phyloP scores from a whole-genome alignment of 2,113 vertebrate genomes.

The Paracanthobrama guichenoti region DNA sequence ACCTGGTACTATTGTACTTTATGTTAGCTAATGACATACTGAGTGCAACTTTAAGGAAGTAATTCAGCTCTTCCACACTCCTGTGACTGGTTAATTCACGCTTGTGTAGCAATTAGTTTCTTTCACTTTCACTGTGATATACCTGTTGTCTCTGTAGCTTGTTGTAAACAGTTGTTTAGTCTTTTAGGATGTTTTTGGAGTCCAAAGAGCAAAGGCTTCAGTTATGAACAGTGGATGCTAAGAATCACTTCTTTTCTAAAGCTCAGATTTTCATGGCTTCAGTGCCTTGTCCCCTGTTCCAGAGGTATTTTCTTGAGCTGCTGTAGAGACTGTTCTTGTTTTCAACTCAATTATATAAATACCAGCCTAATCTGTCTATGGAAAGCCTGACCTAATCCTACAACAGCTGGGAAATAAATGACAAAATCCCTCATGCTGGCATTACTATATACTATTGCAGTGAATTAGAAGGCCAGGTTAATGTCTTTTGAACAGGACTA shows the following conservation, averaged over 20 bases:
- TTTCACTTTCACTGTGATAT: neutral
- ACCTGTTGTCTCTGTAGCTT: neutral
- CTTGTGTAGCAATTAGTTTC: too few relatives aligned
- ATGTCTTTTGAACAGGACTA: neutral
- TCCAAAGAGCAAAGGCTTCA: neutral
- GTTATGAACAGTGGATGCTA: neutral
- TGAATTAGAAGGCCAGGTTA: neutral
- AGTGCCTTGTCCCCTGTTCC: neutral
- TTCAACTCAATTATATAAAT: constrained; percentile 27
- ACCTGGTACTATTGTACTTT: too few relatives aligned
- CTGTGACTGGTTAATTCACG: too few relatives aligned
- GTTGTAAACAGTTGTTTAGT: neutral
- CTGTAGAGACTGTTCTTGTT: neutral
- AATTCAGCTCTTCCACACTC: too few relatives aligned
- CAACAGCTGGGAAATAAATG: constrained; percentile 14
- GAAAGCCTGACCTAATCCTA: neutral
- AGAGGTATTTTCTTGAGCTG: neutral
- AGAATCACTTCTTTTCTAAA: neutral
- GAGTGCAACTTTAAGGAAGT: too few relatives aligned
- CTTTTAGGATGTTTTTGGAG: neutral
- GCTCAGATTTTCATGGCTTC: neutral
- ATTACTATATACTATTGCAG: neutral
- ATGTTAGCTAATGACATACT: neutral
- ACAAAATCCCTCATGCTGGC: neutral
- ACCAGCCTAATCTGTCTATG: neutral